Evolutionary conservation across 2,797 vertebrate species (phyloP), one percentile per base, ranked within the genome.

Genomic region (Pitangus sulphuratus): DNA sequence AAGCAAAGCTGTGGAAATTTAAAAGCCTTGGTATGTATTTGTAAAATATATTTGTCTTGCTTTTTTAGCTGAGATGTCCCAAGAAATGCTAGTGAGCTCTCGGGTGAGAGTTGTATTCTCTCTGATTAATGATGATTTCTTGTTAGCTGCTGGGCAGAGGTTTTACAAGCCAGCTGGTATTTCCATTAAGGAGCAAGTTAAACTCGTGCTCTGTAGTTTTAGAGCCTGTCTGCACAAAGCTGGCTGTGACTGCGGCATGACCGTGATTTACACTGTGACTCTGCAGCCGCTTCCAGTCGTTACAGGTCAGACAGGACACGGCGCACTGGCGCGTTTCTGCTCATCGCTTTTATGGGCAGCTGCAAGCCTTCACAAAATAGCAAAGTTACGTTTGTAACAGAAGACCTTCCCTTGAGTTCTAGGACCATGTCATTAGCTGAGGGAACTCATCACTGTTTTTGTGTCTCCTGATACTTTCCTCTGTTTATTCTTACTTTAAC

Each of bases 111-210:
- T 39, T 70, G 75, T 64, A 11, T 37, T 90, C 48, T 88, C 39
- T 82, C 37, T 9, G 13, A 26, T 75, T 75, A 75, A 65, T 75
- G 79, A 88, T 50, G 70, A 51, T 92, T 93, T 87, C 70, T 89
- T 71, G 76, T 82, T 57, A 68, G 76, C 50, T 79, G 76, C 75
- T 77, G 79, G 78, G 80, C 77, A 95, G 92, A 81, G 65, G 85
- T 92, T 68, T 2, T 31, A 33, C 1, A 86, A 89, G 61, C 85
- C 81, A 61, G 58, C 48, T 89, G 0, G 0, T 39, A 30, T 82
- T 92, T 56, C 57, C 51, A 24, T 57, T 40, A 35, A 76, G 83
- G 39, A 35, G 72, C 10, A 16, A 82, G 44, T 72, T 81, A 42
- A 87, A 37, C 35, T 80, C 0, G 0, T 76, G 71, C 72, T 79